A percentile compares a stretch with the other conserved stretches of the same genome.
Evolutionary conservation across 2,797 vertebrate species (phyloP).

Genomic region (Synanceia verrucosa): DNA sequence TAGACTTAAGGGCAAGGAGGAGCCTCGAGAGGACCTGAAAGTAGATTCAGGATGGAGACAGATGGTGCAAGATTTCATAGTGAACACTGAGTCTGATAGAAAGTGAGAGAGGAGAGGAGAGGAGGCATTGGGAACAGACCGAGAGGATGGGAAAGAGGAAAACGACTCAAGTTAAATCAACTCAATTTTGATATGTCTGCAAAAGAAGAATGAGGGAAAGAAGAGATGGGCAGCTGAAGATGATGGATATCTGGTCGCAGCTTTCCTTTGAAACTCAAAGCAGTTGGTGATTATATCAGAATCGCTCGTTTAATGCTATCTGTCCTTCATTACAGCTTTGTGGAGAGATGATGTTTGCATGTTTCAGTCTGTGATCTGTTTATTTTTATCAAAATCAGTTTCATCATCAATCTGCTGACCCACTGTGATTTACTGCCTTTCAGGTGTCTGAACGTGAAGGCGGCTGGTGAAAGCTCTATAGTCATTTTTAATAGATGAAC

Average conservation of each 20-base stretch:
- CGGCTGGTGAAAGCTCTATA: conserved; percentile 12
- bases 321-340: background rate
- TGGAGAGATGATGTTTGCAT: background rate
- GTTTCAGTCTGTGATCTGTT: background rate
- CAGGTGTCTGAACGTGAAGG: background rate
- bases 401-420: conserved; percentile 3
- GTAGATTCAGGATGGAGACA: conserved; percentile 54
- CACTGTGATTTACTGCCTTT: background rate
- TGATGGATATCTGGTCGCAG: background rate
- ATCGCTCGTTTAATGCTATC: background rate
- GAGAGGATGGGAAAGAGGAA: conserved; percentile 30
- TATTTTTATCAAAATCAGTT: background rate
- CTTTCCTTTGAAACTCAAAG: conserved; percentile 12
- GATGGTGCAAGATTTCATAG: conserved; percentile 44
- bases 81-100: conserved; percentile 32
- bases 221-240: background rate
- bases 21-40: conserved; percentile 39
- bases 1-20: conserved; percentile 49
- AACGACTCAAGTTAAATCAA: conserved; percentile 19
- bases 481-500: conserved; percentile 16
- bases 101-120: conserved; percentile 22
- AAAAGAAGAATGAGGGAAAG: background rate
- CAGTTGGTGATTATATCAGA: conserved; percentile 37
- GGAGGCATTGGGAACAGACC: conserved; percentile 54
- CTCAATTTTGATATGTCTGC: background rate